Conservation (phyloP, 1,140 invertebrate genomes). For the Panulirus ornatus region DNA sequence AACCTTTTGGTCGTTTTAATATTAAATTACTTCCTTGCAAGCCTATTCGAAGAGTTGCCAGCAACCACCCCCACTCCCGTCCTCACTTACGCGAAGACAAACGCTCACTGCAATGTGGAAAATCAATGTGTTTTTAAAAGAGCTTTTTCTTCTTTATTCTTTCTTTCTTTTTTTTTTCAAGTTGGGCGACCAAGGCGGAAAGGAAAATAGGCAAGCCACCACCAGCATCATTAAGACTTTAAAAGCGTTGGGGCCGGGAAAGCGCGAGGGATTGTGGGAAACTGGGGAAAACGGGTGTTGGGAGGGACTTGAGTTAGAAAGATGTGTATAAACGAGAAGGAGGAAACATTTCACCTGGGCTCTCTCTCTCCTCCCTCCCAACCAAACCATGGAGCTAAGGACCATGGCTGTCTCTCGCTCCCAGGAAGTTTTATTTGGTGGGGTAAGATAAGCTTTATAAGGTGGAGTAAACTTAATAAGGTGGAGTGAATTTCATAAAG, state of each 20-base stretch:
- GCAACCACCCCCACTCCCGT: too few relatives aligned
- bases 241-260: neutral
- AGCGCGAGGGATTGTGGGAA: neutral
- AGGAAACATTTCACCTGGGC: conserved; percentile 24
- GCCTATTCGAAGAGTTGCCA: conserved; percentile 17
- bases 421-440: too few relatives aligned
- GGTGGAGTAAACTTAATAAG: conserved; percentile 7
- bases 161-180: too few relatives aligned
- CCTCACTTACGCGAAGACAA: conserved; percentile 28
- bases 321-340: conserved; percentile 1
- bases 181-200: neutral
- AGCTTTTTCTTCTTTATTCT: too few relatives aligned
- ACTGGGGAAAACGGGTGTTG: neutral
- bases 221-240: neutral
- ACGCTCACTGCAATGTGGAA: conserved; percentile 57
- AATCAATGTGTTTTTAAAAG: conserved; percentile 53
- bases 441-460: conserved; percentile 36
- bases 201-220: neutral
- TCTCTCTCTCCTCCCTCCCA: too few relatives aligned
- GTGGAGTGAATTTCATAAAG: too few relatives aligned
- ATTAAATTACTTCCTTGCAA: conserved; percentile 43
- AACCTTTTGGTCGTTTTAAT: conserved; percentile 31
- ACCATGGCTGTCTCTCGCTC: neutral
- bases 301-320: conserved; percentile 7
- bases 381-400: too few relatives aligned